These are phyloP conservation scores for Amblyjoppa fuscipennis DNA, from an alignment of 2,888 invertebrate genomes.

Conservation along the genomic window DNA sequence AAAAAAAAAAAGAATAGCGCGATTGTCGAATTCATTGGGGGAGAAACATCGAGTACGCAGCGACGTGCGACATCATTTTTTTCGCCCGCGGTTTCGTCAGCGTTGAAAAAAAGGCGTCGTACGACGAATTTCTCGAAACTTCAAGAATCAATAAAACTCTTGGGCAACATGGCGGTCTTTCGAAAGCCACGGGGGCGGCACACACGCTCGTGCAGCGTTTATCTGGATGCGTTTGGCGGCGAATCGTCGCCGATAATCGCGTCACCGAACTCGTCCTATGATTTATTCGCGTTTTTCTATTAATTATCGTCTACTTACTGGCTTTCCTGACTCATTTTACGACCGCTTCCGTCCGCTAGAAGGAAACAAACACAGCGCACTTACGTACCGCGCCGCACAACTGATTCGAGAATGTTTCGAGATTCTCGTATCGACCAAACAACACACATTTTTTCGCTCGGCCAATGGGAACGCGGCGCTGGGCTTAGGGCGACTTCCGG, in stretches of 20 bases:
- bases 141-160: conserved; percentile 85
- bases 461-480: conserved; percentile 44
- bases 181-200: conserved; percentile 76
- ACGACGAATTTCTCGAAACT: conserved; percentile 78
- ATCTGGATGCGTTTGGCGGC: background rate
- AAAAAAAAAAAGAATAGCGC: conserved; percentile 1
- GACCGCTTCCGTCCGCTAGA: conserved; percentile 71
- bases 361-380: conserved; percentile 80
- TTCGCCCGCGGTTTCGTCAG: background rate
- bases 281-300: background rate
- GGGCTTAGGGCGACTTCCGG: conserved; percentile 47
- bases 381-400: conserved; percentile 76
- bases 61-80: background rate
- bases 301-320: conserved; percentile 79
- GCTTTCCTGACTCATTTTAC: conserved; percentile 82
- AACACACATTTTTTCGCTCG: conserved; percentile 65
- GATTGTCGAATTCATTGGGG: background rate
- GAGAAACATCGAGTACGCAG: background rate
- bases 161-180: conserved; percentile 83
- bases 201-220: conserved; percentile 5
- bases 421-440: conserved; percentile 76
- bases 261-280: background rate
- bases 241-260: background rate
- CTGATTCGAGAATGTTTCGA: conserved; percentile 78
- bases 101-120: background rate